phyloP scores from a whole-genome alignment of 2,113 vertebrate species.

The Ctenodactylus gundi region DNA sequence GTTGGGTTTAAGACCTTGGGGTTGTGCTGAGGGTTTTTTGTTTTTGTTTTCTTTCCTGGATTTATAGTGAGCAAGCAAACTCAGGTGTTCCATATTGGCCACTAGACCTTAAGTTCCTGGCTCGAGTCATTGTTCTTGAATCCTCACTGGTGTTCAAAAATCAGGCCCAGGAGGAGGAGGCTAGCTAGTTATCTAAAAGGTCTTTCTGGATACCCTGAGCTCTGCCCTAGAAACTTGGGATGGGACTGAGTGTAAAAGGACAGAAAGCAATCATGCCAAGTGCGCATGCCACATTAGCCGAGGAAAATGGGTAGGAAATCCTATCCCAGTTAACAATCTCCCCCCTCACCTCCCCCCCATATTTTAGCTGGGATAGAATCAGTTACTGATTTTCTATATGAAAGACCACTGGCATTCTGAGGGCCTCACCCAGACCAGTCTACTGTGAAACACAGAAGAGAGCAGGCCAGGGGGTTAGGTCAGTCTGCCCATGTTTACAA shows the following conservation, averaged over 20 bases:
- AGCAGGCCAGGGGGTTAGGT: neutral
- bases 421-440: neutral
- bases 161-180: no score
- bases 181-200: neutral
- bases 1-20: neutral
- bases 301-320: neutral
- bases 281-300: neutral
- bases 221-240: neutral
- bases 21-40: neutral
- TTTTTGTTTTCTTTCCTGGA: neutral
- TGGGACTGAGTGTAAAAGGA: neutral
- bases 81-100: neutral
- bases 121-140: neutral
- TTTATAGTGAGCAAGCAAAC: neutral
- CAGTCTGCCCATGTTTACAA: accelerated
- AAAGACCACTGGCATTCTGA: neutral
- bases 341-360: no score
- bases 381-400: neutral
- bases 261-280: neutral
- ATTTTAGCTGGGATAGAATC: no score
- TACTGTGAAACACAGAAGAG: neutral
- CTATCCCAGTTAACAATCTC: neutral
- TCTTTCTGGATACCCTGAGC: neutral
- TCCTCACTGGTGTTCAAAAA: neutral
- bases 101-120: neutral